Base-by-base conservation (phyloP, 1,140 invertebrate genomes). In the Drosophila chauvacae region DNA sequence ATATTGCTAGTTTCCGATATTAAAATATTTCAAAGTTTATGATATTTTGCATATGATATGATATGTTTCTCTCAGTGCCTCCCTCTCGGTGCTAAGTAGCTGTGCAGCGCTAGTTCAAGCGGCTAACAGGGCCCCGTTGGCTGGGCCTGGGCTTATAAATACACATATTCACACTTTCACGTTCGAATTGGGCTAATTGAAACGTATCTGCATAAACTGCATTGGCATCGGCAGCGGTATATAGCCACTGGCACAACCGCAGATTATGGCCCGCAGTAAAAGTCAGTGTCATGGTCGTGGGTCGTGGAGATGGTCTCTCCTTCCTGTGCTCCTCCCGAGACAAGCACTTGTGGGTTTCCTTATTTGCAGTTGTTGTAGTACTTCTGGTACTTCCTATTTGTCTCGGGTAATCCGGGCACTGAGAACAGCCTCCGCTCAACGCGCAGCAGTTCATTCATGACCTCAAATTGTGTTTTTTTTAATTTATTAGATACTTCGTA, bases 101-200 rank as follows among this genome's bases (percentile, higher is more conserved):
- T 61, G 28, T 16, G 45, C 65, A 72, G 18, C 45, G 60, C 45
- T 71, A 42, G 81, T 80, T 76, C 41, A 62, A 75, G 57, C 56
- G 42, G 33, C 65, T 39, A 64, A 47, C 59, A 50, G 28, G 45
- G 62, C 50, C 50, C 37, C 14, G n/a, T 51, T 48, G 51, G 28
- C 72, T 58, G 39, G 51, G 28, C 28, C 33, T 47, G 51, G 7
- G 28, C 28, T 45, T 74, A 64, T 62, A 56, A 68, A 66, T 76
- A 68, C 58, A 65, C 53, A 75, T 44, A 74, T 74, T 76, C 51
- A 64, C 83, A 86, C 83, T 86, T 86, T 86, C 83, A 86, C 79
- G 83, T 86, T 82, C 83, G 83, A 70, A 82, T 87, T 86, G 83
- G 81, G 83, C 83, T 86, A 86, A 86, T 86, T 86, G 83, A 86